A percentile compares a stretch with the other conserved stretches of the same genome.
Evolutionary conservation across 2,113 vertebrate genomes (phyloP).

Genomic region (Poeciliopsis occidentalis): DNA sequence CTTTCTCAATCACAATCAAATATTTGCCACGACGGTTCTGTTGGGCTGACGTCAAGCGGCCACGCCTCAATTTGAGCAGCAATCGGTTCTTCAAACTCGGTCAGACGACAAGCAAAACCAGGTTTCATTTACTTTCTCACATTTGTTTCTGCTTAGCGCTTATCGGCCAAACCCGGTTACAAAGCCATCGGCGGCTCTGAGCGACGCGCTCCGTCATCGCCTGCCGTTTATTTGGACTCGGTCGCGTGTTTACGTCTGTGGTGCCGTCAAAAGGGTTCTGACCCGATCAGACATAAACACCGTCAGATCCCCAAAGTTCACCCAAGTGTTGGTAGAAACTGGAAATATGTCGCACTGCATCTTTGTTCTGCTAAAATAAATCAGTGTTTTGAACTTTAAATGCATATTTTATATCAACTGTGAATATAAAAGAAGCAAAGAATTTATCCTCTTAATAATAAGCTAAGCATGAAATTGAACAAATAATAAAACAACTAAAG

Average conservation of each 20-base stretch:
- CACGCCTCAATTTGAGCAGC: conserved; percentile 51
- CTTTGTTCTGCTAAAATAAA: too few relatives aligned
- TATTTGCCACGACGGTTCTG: too few relatives aligned
- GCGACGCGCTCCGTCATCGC: conserved; percentile 11
- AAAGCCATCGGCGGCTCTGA: conserved; percentile 11
- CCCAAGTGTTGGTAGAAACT: too few relatives aligned
- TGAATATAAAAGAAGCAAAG: too few relatives aligned
- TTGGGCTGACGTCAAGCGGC: conserved; percentile 2
- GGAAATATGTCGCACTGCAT: too few relatives aligned
- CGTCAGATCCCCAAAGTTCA: not conserved
- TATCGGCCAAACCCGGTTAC: conserved; percentile 21
- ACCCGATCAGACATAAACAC: conserved; percentile 1
- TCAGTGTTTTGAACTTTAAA: too few relatives aligned
- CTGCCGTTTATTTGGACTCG: conserved; percentile 5
- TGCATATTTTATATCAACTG: too few relatives aligned
- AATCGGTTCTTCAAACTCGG: not conserved
- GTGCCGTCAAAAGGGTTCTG: not conserved
- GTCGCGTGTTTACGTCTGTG: conserved; percentile 4
- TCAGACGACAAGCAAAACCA: conserved; percentile 4
- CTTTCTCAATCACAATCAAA: conserved; percentile 60
- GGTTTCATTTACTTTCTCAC: conserved; percentile 14
- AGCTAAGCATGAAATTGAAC: too few relatives aligned
- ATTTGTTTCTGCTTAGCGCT: conserved; percentile 30
- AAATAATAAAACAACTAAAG: too few relatives aligned
- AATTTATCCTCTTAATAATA: too few relatives aligned